Evolutionary conservation across 30 jellyfish, hydroid and myxozoan genomes (phyloP), one percentile per base, ranked within the genome.

Genomic region (Pseudorhiza aurosa): DNA sequence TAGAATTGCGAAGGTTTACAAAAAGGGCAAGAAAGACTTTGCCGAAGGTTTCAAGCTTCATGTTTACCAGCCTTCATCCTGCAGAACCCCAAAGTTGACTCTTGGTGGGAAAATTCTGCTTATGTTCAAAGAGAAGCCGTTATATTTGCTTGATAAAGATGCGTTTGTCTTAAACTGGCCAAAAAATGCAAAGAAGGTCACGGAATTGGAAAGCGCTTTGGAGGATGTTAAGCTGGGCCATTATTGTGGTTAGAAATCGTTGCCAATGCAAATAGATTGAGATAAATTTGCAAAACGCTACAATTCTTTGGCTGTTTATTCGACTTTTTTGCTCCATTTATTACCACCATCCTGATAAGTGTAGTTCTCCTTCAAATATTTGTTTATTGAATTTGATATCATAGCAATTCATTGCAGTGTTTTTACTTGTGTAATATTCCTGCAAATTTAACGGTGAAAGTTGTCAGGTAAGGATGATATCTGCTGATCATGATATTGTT

Each of bases 61-160:
- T 24, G 37, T 82, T 11, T 82, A 51, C 33, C 62, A 69, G 30
- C 1, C 47, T 10, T 32, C 53, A 24, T 46, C 33, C 56, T 82
- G 93, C 80, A 55, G 32, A 17, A 17, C 24, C 28, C 93, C 93
- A 51, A n/a, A 26, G 1, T 21, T 82, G 36, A 42, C 35, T 9
- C 9, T 18, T 10, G 78, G 72, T 6, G 15, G 40, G 25, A 25
- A 82, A 32, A 28, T 36, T 31, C 18, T 82, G 14, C 17, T 82
- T 25, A 67, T 82, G 93, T 15, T 82, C 30, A 82, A 68, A 57
- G 81, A 82, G 14, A 14, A 22, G 60, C 35, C 31, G 24, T 22
- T 64, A 7, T 33, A 24, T 33, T 12, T 29, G 37, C 28, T 64
- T 15, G 35, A 64, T 27, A 42, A 64, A 35, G 77, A 64, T 42